Evolutionary conservation across 2,113 vertebrate genomes (phyloP), one percentile per base, ranked within the genome.

Genomic region (Scomber japonicus): DNA sequence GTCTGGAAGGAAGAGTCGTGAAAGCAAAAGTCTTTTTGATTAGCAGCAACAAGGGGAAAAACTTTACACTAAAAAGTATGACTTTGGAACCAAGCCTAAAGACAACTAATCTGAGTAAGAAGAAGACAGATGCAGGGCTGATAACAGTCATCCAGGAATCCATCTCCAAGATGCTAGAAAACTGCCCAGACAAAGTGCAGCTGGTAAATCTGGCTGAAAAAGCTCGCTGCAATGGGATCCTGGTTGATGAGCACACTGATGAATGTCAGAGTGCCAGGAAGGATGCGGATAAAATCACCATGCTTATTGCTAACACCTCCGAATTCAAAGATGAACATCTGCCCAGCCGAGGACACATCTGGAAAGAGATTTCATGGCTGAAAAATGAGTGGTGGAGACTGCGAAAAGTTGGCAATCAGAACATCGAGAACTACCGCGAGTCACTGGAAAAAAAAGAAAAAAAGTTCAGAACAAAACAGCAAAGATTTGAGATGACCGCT

Each of bases 311-410:
- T n/a, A 15, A 77, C 46, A 69, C 71, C 40, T 4, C 70, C 10
- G 8, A 78, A 24, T 93, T 83, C 62, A 93, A 91, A 77, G 30
- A 49, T 3, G 46, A 69, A 1, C 35, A 88, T 45, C 72, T 90
- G 9, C 73, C 78, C 15, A 72, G 65, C 8, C 91, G 86, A 40
- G 88, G 80, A 3, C 6, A 76, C 30, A 19, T 63, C 15, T 88
- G 79, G 83, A 90, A 88, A 78, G 67, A 79, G 8, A 1, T 89
- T 17, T 82, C 87, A 14, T 74, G 81, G 76, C 35, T 88, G 11
- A 85, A 92, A 71, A 91, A 79, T 24, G 88, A 92, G 19, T 45
- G 44, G 14, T 83, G 75, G 21, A 82, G 90, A 5, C 64, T 92
- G 2, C 45, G 16, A 10, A 75, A 90, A 31, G 69, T 67, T 69